phyloP scores from a whole-genome alignment of 2,797 vertebrate species.

The Cryptoblepharus egeriae region DNA sequence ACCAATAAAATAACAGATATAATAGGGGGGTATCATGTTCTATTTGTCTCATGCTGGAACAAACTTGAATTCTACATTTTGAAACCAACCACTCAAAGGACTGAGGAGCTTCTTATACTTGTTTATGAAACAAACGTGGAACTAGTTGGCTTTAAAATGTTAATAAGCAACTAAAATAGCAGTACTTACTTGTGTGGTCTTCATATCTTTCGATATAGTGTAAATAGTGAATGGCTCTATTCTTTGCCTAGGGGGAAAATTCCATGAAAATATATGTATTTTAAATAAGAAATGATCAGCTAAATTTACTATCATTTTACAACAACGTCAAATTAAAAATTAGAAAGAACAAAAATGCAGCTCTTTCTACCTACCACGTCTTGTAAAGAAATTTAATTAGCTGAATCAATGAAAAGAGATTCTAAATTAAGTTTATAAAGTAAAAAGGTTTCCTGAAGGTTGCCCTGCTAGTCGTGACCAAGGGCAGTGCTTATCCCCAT shows the following conservation, averaged over 20 bases:
- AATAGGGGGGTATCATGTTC: neutral
- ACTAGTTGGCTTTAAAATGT: neutral
- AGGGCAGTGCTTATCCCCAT: no score
- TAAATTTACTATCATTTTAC: constrained; percentile 25
- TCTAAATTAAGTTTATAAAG: neutral
- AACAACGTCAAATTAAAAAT: neutral
- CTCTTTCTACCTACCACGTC: neutral
- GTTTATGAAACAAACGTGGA: neutral
- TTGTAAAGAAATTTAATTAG: neutral
- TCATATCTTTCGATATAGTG: constrained; percentile 89
- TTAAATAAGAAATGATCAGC: constrained; percentile 19
- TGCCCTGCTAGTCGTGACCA: no score
- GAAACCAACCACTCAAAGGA: neutral
- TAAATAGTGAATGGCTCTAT: constrained; percentile 88
- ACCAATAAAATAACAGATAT: no score
- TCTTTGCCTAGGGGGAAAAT: constrained; percentile 86
- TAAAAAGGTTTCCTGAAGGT: no score
- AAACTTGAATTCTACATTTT: neutral
- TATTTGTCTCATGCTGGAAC: neutral
- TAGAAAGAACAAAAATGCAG: constrained; percentile 10
- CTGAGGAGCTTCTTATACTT: neutral
- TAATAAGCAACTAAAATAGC: neutral
- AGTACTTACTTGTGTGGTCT: constrained; percentile 89
- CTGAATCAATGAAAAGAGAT: constrained; percentile 15
- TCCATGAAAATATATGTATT: constrained; percentile 37